Evolutionary conservation across 2,113 vertebrate genomes (phyloP).

Genomic region (Caloenas nicobarica): DNA sequence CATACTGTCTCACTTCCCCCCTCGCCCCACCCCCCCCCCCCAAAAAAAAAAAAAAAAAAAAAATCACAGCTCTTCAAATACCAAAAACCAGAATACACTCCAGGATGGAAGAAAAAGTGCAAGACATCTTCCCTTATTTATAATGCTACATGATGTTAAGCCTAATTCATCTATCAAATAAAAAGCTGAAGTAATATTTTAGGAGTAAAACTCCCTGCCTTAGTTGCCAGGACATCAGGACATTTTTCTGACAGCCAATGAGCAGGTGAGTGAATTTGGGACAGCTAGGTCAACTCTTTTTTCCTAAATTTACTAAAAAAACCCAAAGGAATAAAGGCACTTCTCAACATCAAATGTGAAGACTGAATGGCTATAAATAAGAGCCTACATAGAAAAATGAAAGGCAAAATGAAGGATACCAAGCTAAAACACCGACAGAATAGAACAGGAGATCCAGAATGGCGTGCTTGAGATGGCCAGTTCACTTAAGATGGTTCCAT

Average conservation of each 20-base stretch:
- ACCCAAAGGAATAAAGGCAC: not conserved
- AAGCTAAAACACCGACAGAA: not conserved
- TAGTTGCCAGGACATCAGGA: not conserved
- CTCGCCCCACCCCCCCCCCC: too few species aligned
- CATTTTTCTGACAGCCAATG: not conserved
- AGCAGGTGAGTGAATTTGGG: not conserved
- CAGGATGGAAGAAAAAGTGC: not conserved
- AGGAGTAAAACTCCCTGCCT: not conserved
- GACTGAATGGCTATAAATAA: not conserved
- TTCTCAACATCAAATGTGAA: not conserved
- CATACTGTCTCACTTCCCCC: accelerated
- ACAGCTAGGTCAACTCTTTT: not conserved
- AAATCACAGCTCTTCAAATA: not conserved
- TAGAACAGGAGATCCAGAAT: not conserved
- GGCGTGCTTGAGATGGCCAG: accelerated
- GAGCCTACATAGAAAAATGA: not conserved
- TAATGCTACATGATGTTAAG: not conserved
- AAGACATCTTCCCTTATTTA: not conserved
- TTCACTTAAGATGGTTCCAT: not conserved
- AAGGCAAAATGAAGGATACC: not conserved
- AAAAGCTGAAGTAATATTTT: not conserved
- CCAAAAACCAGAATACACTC: not conserved
- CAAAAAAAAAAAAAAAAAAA: not conserved
- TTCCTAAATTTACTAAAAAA: not conserved
- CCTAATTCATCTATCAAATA: not conserved